These are phyloP conservation scores for Argyresthia albistria DNA, from an alignment of 2,888 invertebrate genomes.

Conservation along the genomic window DNA sequence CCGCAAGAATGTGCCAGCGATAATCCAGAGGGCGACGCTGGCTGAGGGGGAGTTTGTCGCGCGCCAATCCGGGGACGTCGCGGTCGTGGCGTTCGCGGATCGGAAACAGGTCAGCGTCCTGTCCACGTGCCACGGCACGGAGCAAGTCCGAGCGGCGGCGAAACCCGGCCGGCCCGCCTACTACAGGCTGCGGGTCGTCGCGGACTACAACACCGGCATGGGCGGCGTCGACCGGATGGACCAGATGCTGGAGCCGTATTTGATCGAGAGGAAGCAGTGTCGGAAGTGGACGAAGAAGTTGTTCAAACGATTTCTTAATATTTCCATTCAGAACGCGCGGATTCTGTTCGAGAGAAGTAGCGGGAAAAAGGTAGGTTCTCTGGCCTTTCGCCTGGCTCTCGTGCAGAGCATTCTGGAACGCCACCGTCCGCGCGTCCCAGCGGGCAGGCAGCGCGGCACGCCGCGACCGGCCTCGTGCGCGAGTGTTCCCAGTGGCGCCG, in stretches of 20 bases:
- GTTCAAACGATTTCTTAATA: constrained; percentile 5
- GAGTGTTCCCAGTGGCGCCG: no score
- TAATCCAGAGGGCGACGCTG: not conserved
- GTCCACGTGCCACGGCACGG: constrained; percentile 1
- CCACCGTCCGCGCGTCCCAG: not conserved
- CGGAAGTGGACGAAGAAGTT: constrained; percentile 1
- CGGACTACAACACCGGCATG: constrained; percentile 4
- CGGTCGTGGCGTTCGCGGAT: not conserved
- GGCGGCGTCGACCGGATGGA: constrained; percentile 1
- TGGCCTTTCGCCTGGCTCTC: not conserved
- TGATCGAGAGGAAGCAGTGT: constrained; percentile 1
- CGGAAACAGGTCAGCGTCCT: not conserved
- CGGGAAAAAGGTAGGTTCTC: not conserved
- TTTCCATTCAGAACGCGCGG: not conserved
- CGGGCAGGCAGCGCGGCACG: not conserved
- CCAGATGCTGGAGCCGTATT: not conserved
- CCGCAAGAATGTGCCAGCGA: not conserved
- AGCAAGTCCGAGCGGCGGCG: not conserved
- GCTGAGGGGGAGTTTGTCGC: not conserved
- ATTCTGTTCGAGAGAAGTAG: not conserved
- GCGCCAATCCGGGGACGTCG: not conserved
- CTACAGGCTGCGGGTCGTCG: not conserved
- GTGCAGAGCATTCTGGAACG: not conserved
- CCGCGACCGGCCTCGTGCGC: no score
- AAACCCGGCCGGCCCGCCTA: not conserved